Conservation (phyloP, 2,888 invertebrate species). For the Sialis fuliginosa region DNA sequence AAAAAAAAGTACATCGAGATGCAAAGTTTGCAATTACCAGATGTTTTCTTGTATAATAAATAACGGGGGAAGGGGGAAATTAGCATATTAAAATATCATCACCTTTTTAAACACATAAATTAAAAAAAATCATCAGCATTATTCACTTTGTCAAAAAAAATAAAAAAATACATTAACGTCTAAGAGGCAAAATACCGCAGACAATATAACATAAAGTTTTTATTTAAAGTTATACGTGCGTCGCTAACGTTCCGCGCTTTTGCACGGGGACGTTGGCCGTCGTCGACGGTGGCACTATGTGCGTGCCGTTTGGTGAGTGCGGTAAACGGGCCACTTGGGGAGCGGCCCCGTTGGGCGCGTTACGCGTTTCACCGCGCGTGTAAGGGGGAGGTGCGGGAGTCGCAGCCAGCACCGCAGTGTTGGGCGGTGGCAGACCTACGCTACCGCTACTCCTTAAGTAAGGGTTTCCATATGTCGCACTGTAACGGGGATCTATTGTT, state of each 20-base stretch:
- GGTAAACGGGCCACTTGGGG: conserved; percentile 33
- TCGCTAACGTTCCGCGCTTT: conserved; percentile 44
- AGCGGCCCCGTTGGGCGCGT: conserved; percentile 28
- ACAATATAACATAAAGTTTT: conserved; percentile 1
- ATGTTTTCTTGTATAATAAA: no score
- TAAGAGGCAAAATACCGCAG: neutral
- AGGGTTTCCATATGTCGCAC: conserved; percentile 80
- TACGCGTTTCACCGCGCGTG: conserved; percentile 54
- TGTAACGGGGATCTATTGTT: conserved; percentile 65
- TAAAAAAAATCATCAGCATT: neutral
- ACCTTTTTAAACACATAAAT: neutral
- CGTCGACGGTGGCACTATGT: conserved; percentile 32
- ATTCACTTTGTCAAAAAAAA: neutral
- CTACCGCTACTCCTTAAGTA: conserved; percentile 55
- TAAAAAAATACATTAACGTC: neutral
- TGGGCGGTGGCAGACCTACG: conserved; percentile 39
- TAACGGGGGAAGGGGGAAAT: no score
- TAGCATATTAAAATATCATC: no score
- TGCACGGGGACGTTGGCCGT: conserved; percentile 36
- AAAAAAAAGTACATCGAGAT: no score
- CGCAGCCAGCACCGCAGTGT: conserved; percentile 35
- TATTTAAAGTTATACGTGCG: conserved; percentile 36
- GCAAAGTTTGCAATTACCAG: no score
- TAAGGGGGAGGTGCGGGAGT: conserved; percentile 51
- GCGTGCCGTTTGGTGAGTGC: conserved; percentile 30